These are phyloP conservation scores for Gymnoscopelus microlampas DNA, from an alignment of 2,797 vertebrate genomes.

Conservation along the genomic window DNA sequence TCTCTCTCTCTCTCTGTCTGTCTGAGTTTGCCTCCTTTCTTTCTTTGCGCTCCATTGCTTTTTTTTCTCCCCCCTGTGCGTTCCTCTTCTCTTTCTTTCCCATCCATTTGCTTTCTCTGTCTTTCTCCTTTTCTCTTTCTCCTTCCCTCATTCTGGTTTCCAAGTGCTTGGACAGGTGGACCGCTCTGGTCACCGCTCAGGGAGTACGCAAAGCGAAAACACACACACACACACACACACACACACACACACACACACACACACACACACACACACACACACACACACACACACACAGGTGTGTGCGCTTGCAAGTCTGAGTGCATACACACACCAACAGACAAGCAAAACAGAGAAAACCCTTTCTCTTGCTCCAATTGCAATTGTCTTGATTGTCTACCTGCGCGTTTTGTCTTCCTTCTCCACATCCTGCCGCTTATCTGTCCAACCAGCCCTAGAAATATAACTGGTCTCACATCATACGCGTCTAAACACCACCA, in stretches of 20 bases:
- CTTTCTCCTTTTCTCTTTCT: not conserved
- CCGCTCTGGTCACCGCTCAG: conserved; percentile 76
- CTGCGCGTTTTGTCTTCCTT: conserved; percentile 66
- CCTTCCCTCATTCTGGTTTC: conserved; percentile 70
- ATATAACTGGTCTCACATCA: conserved; percentile 78
- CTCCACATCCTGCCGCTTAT: conserved; percentile 77
- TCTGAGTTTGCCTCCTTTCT: conserved; percentile 55
- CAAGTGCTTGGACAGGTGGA: conserved; percentile 69
- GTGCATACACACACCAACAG: conserved; percentile 31
- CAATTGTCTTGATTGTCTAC: conserved; percentile 71
- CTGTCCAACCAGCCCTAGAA: conserved; percentile 67
- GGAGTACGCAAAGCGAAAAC: conserved; percentile 67
- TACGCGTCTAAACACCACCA: conserved; percentile 61
- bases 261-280: conserved; percentile 20
- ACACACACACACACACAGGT: conserved; percentile 27
- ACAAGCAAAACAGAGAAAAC: conserved; percentile 21
- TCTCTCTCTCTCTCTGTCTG: conserved; percentile 32
- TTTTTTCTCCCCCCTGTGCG: conserved; percentile 69
- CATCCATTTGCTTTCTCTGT: conserved; percentile 52
- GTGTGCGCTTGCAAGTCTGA: conserved; percentile 9
- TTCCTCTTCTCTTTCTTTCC: conserved; percentile 68
- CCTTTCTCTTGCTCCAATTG: conserved; percentile 76
- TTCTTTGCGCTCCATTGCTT: conserved; percentile 55
- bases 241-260: conserved; percentile 12
- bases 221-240: conserved; percentile 6